Evolutionary conservation across 64 coral and sea anemone genomes (phyloP), one percentile per base, ranked within the genome.

Genomic region (Dendrophyllia cribrosa): DNA sequence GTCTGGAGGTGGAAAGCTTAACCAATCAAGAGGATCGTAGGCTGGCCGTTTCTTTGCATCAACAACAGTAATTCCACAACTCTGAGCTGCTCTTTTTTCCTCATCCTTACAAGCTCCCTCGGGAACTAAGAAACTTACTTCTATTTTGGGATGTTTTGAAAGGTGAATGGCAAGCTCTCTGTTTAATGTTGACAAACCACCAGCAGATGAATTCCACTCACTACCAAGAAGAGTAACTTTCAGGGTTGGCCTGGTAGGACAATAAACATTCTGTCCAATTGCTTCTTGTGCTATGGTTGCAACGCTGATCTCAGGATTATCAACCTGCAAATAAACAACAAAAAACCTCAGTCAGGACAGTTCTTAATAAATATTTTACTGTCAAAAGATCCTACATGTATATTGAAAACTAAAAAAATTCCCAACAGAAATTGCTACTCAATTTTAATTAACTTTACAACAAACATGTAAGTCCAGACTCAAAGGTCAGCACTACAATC

Each of bases 121-220:
- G 3, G 62, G 20, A 3, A 89, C 25, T 23, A 70, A 74, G 34
- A 73, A 77, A 4, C 26, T 19, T 14, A 89, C 87, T 21, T 79
- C n/a, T 46, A 90, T 21, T 46, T 90, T 56, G 6, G 74, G 62
- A 22, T 26, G 12, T 79, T 78, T 77, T 24, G 88, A 72, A 14
- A 90, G 59, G 26, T 90, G 45, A 25, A 51, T 65, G 6, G 75
- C 75, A 69, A 90, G 60, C 21, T 90, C 74, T 89, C 71, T 89
- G 34, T 77, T 89, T 50, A 76, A 50, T 2, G 73, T 76, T 13
- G 73, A 76, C 14, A 76, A 20, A 20, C 73, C 73, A 17, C 73
- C 73, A 19, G 16, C 48, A 8, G 45, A 51, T 50, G 73, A 76
- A n/a, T 14, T n/a, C 73, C 73, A 76, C 20, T 76, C 73, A 7